Conservation (phyloP, 2,888 invertebrate genomes). For the Agriopis leucophaearia region DNA sequence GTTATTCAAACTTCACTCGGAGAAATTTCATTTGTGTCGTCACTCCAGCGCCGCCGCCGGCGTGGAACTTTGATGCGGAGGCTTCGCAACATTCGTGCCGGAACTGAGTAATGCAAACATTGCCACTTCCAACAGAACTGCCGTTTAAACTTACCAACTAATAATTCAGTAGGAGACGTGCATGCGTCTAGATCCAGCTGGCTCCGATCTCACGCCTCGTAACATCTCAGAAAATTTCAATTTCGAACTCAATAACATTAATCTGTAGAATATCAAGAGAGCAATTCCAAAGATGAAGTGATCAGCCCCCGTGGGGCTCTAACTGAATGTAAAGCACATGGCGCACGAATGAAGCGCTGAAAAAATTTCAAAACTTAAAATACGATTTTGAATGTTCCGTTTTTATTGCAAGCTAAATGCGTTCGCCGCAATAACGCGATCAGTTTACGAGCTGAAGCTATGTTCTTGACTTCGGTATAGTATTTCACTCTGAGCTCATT, state of each 20-base stretch:
- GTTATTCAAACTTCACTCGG: slow-evolving; percentile 13
- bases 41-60: neutral
- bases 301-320: slow-evolving; percentile 52
- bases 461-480: slow-evolving; percentile 67
- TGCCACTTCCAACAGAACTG: neutral
- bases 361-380: slow-evolving; percentile 69
- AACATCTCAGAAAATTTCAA: slow-evolving; percentile 45
- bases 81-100: slow-evolving; percentile 7
- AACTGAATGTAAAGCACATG: slow-evolving; percentile 60
- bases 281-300: slow-evolving; percentile 52
- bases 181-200: slow-evolving; percentile 12
- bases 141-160: slow-evolving; percentile 14
- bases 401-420: slow-evolving; percentile 75
- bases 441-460: slow-evolving; percentile 68
- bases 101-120: slow-evolving; percentile 17
- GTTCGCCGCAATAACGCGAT: slow-evolving; percentile 75
- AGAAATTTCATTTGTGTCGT: slow-evolving; percentile 24
- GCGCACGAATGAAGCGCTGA: slow-evolving; percentile 50
- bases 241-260: slow-evolving; percentile 47
- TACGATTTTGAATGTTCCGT: slow-evolving; percentile 69
- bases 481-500: slow-evolving; percentile 59
- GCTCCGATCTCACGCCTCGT: slow-evolving; percentile 30
- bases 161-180: slow-evolving; percentile 19
- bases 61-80: slow-evolving; percentile 18
- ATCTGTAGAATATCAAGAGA: slow-evolving; percentile 52